These are phyloP conservation scores for Drosophila paulistorum DNA, from an alignment of 1,140 invertebrate genomes.

Conservation along the genomic window DNA sequence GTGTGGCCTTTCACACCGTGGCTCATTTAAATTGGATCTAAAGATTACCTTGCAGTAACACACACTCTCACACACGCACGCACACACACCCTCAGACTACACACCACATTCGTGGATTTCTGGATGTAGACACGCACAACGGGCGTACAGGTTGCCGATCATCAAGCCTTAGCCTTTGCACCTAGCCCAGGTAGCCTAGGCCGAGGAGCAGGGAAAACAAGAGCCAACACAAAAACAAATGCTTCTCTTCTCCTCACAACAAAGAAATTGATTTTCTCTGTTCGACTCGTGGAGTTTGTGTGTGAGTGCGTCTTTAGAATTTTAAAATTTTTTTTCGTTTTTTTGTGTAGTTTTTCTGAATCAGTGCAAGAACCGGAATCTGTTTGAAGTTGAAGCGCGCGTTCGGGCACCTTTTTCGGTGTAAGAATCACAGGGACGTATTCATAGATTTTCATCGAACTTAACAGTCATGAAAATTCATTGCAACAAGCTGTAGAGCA, in stretches of 20 bases:
- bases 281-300: slow-evolving; percentile 27
- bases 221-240: slow-evolving; percentile 42
- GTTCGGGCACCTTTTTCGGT: slow-evolving; percentile 42
- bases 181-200: slow-evolving; percentile 57
- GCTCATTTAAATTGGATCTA: slow-evolving; percentile 74
- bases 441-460: no score
- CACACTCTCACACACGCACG: slow-evolving; percentile 17
- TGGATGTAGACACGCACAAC: slow-evolving; percentile 1
- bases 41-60: slow-evolving; percentile 48
- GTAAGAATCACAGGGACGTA: slow-evolving; percentile 1
- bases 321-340: slow-evolving; percentile 25
- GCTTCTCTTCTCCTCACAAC: slow-evolving; percentile 48
- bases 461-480: no score
- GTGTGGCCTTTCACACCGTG: slow-evolving; percentile 33
- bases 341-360: slow-evolving; percentile 58
- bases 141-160: slow-evolving; percentile 1
- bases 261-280: slow-evolving; percentile 80
- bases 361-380: slow-evolving; percentile 76
- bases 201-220: slow-evolving; percentile 32
- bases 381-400: slow-evolving; percentile 70
- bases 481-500: no score
- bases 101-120: slow-evolving; percentile 1
- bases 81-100: slow-evolving; percentile 8
- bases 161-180: slow-evolving; percentile 15
- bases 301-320: slow-evolving; percentile 5